Conservation (phyloP, 2,113 vertebrate genomes). For the Craseonycteris thonglongyai region DNA sequence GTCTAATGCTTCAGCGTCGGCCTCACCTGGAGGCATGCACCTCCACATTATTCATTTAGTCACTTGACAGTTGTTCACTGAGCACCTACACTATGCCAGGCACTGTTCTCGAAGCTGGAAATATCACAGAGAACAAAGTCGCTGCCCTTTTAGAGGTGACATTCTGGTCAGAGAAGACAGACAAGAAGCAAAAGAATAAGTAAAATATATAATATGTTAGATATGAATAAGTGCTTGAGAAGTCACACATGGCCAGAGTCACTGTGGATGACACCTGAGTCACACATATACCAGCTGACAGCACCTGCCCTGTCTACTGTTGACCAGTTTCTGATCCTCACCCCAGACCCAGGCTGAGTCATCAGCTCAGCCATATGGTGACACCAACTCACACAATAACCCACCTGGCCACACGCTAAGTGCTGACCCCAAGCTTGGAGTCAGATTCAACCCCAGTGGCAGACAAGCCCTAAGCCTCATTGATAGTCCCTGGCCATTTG, state of each 20-base stretch:
- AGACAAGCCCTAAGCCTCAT: neutral
- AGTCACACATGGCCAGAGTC: neutral
- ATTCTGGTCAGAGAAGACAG: neutral
- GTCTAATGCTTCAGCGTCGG: neutral
- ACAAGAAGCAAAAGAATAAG: neutral
- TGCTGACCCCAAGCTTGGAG: neutral
- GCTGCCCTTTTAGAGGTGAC: neutral
- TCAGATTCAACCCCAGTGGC: neutral
- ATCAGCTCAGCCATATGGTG: neutral
- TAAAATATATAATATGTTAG: neutral
- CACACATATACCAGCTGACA: too few relatives aligned
- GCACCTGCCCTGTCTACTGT: neutral
- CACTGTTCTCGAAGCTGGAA: neutral
- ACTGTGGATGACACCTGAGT: neutral
- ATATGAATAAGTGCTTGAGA: neutral
- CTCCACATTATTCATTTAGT: neutral
- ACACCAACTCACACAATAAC: neutral
- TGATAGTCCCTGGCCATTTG: neutral
- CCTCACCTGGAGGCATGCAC: neutral
- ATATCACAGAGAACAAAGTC: neutral
- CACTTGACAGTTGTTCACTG: neutral
- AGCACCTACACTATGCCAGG: neutral
- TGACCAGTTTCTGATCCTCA: neutral
- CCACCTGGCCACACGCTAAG: neutral
- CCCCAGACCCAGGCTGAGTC: neutral